Evolutionary conservation across 2,888 invertebrate genomes (phyloP).

Genomic region (Hoplodrina ambigua): DNA sequence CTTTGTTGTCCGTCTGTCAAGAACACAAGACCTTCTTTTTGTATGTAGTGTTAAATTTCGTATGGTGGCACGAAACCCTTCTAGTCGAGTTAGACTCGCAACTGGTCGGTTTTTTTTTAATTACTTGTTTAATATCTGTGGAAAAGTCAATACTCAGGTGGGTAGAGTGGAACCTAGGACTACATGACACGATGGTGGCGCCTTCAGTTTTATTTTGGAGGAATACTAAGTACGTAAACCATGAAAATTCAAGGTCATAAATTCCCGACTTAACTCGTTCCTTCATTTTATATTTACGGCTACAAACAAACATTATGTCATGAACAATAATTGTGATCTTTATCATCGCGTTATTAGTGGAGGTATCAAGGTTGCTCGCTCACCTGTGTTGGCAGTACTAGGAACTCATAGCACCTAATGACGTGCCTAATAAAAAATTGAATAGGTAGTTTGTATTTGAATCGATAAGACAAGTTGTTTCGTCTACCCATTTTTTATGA

Average conservation of each 20-base stretch:
- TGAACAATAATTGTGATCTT: constrained; percentile 26
- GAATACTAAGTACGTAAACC: background rate
- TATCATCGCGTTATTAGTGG: constrained; percentile 32
- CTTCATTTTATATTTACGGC: background rate
- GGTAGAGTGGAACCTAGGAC: too few relatives aligned
- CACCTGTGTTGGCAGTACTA: constrained; percentile 14
- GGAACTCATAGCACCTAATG: constrained; percentile 21
- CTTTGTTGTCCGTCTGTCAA: too few relatives aligned
- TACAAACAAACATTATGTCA: constrained; percentile 20
- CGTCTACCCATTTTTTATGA: background rate
- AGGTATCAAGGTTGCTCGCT: constrained; percentile 39
- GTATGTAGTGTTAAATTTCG: too few relatives aligned
- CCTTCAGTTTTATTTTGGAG: constrained; percentile 14
- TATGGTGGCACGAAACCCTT: too few relatives aligned
- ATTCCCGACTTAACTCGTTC: background rate
- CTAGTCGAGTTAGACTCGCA: too few relatives aligned
- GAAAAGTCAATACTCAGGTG: background rate
- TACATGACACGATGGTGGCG: too few relatives aligned
- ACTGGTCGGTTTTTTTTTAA: too few relatives aligned
- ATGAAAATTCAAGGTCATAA: background rate
- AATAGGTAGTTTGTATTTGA: constrained; percentile 17
- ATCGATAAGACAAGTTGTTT: constrained; percentile 23
- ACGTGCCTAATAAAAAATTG: constrained; percentile 28
- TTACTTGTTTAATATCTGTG: too few relatives aligned
- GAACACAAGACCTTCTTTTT: too few relatives aligned